Conservation (phyloP, 53 echinoderm and acorn worm genomes). For the Arbacia lixula region DNA sequence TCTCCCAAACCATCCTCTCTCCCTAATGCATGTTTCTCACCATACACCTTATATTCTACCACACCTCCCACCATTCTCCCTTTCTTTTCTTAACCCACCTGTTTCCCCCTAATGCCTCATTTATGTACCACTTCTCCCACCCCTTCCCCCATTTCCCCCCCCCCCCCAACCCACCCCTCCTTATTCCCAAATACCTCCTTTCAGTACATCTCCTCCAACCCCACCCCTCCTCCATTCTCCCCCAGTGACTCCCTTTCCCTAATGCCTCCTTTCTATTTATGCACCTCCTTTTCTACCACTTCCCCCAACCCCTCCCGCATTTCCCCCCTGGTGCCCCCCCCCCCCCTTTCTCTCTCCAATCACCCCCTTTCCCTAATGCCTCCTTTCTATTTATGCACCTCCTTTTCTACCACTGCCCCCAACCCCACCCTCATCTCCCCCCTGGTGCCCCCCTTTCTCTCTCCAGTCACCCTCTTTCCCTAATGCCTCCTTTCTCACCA, state of each 20-base stretch:
- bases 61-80: too few relatives aligned
- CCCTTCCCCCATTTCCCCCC: too few relatives aligned
- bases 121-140: too few relatives aligned
- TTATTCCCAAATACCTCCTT: too few relatives aligned
- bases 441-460: not conserved
- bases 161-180: too few relatives aligned
- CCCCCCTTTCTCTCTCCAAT: not conserved
- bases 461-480: not conserved
- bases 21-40: too few relatives aligned
- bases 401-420: not conserved
- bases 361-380: not conserved
- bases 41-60: too few relatives aligned
- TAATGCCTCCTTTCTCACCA: constrained; percentile 16
- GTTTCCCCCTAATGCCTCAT: too few relatives aligned
- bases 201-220: too few relatives aligned
- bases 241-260: not conserved
- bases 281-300: not conserved
- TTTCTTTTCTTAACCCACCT: too few relatives aligned
- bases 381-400: not conserved
- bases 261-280: not conserved
- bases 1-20: too few relatives aligned
- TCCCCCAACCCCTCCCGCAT: not conserved
- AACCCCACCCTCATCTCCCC: not conserved
- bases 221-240: not conserved
- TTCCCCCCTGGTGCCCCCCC: not conserved